Conservation (phyloP, 2,113 vertebrate genomes). For the Labeo catla region DNA sequence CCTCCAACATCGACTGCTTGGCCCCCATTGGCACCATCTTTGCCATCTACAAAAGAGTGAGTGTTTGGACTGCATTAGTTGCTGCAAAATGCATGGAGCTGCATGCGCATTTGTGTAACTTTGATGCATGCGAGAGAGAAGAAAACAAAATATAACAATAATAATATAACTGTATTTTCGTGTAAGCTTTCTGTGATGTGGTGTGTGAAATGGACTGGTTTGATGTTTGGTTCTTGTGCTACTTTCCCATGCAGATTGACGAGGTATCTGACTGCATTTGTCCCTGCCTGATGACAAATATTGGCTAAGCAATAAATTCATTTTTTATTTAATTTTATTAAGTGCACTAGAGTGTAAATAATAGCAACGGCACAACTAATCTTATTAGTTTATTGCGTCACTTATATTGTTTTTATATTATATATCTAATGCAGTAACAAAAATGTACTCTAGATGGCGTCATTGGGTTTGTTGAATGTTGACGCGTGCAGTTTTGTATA, state of each 20-base stretch:
- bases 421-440: neutral
- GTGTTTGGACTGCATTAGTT: constrained; percentile 45
- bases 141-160: neutral
- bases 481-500: neutral
- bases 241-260: constrained; percentile 50
- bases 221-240: constrained; percentile 40
- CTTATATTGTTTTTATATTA: neutral
- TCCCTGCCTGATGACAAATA: constrained; percentile 41
- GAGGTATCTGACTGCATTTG: constrained; percentile 50
- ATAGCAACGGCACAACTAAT: neutral
- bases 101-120: neutral
- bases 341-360: neutral
- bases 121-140: neutral
- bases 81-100: neutral
- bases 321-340: neutral
- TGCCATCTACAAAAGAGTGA: constrained; percentile 93
- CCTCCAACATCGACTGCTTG: constrained; percentile 97
- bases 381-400: neutral
- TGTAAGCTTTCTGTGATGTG: neutral
- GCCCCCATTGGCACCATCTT: constrained; percentile 97
- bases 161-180: neutral
- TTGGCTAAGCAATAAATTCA: constrained; percentile 26
- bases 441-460: constrained; percentile 28
- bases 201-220: neutral
- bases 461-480: neutral